These are phyloP conservation scores for Hypothenemus hampei DNA, from an alignment of 1,140 invertebrate genomes.

Conservation along the genomic window DNA sequence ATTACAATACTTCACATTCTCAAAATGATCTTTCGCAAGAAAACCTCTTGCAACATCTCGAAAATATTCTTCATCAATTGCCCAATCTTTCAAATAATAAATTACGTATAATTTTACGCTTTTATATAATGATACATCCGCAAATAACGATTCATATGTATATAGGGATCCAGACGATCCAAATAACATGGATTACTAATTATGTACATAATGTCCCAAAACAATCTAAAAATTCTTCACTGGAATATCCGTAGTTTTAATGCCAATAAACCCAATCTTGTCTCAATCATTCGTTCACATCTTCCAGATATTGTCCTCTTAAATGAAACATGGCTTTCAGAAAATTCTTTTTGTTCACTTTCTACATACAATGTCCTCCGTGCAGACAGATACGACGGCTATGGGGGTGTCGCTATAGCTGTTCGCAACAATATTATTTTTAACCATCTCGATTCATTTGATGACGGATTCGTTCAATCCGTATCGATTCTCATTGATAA, in stretches of 20 bases:
- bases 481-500: no score
- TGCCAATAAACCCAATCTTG: not conserved
- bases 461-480: not conserved
- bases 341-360: not conserved
- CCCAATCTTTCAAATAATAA: no score
- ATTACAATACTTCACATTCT: no score
- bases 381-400: slow-evolving; percentile 21
- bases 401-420: slow-evolving; percentile 13
- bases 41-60: no score
- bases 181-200: not conserved
- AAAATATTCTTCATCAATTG: no score
- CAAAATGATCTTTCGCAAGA: no score
- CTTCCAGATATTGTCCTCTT: slow-evolving; percentile 17
- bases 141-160: no score
- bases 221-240: slow-evolving; percentile 3
- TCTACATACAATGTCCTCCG: slow-evolving; percentile 13
- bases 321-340: slow-evolving; percentile 21
- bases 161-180: no score
- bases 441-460: slow-evolving; percentile 1
- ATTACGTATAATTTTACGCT: no score
- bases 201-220: not conserved
- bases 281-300: slow-evolving; percentile 3
- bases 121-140: no score
- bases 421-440: slow-evolving; percentile 14
- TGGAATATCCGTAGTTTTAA: slow-evolving; percentile 2